Conservation (phyloP, 2,113 vertebrate species). For the Poecile atricapillus region DNA sequence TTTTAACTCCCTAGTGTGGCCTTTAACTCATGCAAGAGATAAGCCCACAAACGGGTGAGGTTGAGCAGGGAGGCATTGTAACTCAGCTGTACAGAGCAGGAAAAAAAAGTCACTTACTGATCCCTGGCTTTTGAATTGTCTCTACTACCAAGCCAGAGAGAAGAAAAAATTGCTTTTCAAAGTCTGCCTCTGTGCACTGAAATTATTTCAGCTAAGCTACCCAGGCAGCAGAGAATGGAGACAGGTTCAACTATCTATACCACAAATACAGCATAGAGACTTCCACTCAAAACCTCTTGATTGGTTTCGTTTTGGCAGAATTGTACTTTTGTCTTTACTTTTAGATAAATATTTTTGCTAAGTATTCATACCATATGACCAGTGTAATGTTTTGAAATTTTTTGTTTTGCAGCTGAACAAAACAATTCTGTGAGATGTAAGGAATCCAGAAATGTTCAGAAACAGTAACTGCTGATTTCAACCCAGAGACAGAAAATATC, state of each 20-base stretch:
- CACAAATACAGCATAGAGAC: accelerated
- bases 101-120: neutral
- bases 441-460: neutral
- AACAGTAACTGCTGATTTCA: neutral
- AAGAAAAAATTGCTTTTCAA: neutral
- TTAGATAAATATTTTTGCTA: neutral
- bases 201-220: neutral
- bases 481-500: neutral
- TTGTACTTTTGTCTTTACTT: neutral
- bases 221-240: neutral
- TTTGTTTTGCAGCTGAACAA: neutral
- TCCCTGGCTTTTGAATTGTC: neutral
- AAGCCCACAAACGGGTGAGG: neutral
- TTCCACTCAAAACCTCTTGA: neutral
- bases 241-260: neutral
- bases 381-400: neutral
- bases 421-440: neutral
- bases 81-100: neutral
- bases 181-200: neutral
- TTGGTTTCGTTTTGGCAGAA: neutral
- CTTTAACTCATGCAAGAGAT: neutral
- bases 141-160: neutral
- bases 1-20: neutral
- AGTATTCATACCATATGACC: neutral
- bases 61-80: neutral